Evolutionary conservation across 2,113 vertebrate genomes (phyloP).

Genomic region (Peucedramus taeniatus): DNA sequence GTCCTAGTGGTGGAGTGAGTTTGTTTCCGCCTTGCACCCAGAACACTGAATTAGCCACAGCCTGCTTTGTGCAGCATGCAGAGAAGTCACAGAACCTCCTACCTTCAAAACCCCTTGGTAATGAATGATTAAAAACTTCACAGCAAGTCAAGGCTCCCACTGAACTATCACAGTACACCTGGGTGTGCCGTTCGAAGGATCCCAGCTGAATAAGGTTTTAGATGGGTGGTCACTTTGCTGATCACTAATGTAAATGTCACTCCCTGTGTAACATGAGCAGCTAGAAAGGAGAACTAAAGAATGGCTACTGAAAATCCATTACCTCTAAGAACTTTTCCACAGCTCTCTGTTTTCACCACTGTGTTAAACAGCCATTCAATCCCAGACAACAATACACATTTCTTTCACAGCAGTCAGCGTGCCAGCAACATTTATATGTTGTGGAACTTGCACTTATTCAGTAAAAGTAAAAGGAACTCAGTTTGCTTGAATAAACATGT

Average conservation of each 20-base stretch:
- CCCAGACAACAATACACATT: not conserved
- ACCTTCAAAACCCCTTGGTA: not conserved
- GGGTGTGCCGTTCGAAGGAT: fast-evolving
- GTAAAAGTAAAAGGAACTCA: not conserved
- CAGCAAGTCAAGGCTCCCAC: not conserved
- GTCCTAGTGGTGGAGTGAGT: fast-evolving
- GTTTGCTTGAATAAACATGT: slow-evolving; percentile 57
- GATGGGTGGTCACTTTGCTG: not conserved
- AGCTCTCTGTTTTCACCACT: not conserved
- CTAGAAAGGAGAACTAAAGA: not conserved
- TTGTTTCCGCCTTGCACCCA: not conserved
- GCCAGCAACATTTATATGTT: not conserved
- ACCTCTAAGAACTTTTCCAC: not conserved
- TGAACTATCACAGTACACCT: not conserved
- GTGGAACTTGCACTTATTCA: not conserved
- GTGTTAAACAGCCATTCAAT: not conserved
- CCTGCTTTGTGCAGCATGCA: not conserved
- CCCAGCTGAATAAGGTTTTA: not conserved
- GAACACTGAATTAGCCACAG: not conserved
- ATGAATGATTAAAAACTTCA: not conserved
- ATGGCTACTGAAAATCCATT: not conserved
- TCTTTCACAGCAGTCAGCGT: not conserved
- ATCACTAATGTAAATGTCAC: not conserved
- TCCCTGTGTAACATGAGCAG: not conserved
- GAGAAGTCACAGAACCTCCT: not conserved